These are phyloP conservation scores for Atherinosoma microstoma DNA, from an alignment of 2,797 vertebrate species.

Conservation along the genomic window DNA sequence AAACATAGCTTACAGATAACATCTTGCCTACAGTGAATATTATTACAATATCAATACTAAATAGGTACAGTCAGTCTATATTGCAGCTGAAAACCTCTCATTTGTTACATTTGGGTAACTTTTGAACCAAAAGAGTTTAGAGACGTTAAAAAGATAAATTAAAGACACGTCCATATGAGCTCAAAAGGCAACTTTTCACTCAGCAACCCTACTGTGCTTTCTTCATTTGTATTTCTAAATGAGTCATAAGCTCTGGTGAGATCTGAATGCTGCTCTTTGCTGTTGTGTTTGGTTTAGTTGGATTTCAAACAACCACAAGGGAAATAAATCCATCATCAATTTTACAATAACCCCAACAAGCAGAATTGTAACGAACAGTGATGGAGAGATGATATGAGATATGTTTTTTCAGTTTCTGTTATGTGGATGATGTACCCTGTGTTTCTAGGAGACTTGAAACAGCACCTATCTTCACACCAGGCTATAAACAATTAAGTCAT, in stretches of 20 bases:
- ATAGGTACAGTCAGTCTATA: background rate
- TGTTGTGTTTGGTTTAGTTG: slow-evolving; percentile 19
- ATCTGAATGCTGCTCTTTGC: background rate
- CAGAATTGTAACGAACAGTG: slow-evolving; percentile 9
- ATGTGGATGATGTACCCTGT: background rate
- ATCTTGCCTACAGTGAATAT: background rate
- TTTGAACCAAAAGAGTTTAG: background rate
- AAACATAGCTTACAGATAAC: background rate
- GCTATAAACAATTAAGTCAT: slow-evolving; percentile 17
- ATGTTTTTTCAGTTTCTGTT: background rate
- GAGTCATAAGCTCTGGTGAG: slow-evolving; percentile 1
- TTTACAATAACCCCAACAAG: slow-evolving; percentile 37
- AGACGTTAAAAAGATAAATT: background rate
- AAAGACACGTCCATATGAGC: background rate
- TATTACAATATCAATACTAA: background rate
- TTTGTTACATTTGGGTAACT: background rate
- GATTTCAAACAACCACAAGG: slow-evolving; percentile 24
- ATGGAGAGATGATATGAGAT: background rate
- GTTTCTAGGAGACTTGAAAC: slow-evolving; percentile 16
- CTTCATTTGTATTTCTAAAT: background rate
- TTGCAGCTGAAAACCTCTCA: no score
- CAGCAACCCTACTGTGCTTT: background rate
- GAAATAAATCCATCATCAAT: slow-evolving; percentile 48
- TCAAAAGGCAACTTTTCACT: background rate
- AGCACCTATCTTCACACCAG: slow-evolving; percentile 19